These are phyloP conservation scores for Trachelipus rathkii DNA, from an alignment of 1,140 invertebrate species.

Conservation along the genomic window DNA sequence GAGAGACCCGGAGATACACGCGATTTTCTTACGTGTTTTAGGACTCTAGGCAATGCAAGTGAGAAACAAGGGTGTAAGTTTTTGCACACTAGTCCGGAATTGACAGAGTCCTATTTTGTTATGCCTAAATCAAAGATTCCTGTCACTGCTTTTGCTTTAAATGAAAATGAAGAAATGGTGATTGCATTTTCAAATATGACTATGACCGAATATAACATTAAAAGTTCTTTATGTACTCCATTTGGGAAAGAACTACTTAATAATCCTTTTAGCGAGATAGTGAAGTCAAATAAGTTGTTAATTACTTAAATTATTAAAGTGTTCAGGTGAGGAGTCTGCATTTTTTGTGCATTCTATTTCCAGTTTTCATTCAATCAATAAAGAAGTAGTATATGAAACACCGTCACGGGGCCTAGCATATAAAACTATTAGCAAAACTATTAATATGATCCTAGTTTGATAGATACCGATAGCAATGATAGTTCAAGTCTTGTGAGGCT, in stretches of 20 bases:
- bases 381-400: background rate
- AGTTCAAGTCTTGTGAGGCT: background rate
- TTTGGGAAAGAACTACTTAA: background rate
- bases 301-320: no score
- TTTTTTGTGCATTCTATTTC: background rate
- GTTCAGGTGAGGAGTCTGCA: background rate
- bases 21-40: background rate
- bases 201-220: background rate
- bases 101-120: background rate
- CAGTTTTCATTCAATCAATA: background rate
- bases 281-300: background rate
- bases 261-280: background rate
- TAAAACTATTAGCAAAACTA: no score
- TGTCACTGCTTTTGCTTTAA: background rate
- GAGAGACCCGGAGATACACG: no score
- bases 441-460: background rate
- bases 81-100: background rate
- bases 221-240: background rate
- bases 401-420: background rate
- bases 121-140: background rate
- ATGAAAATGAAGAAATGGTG: background rate
- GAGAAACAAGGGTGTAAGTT: no score
- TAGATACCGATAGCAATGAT: background rate
- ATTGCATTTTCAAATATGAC: background rate
- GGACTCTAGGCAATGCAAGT: background rate